phyloP scores from a whole-genome alignment of 2,113 vertebrate species.

The Picathartes gymnocephalus region DNA sequence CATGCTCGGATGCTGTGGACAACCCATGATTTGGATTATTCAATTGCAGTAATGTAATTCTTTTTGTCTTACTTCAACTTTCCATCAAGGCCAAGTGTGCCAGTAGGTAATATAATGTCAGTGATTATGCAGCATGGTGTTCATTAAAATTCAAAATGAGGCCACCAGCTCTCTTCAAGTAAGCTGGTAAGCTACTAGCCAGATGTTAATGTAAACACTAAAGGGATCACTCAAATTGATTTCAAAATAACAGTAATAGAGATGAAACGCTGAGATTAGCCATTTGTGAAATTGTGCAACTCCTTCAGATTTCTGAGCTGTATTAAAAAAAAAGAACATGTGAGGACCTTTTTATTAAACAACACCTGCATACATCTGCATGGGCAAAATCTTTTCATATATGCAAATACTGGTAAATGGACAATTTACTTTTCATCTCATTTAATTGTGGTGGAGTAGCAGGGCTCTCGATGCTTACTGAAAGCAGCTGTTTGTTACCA shows the following conservation, averaged over 20 bases:
- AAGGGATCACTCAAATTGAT: background rate
- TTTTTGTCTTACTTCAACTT: background rate
- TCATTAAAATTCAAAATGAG: constrained; percentile 29
- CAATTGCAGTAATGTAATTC: background rate
- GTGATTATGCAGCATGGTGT: background rate
- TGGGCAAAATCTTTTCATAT: background rate
- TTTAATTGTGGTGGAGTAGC: background rate
- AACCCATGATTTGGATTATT: background rate
- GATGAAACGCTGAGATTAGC: background rate
- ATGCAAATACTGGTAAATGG: background rate
- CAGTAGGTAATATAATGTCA: background rate
- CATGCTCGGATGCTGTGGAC: background rate
- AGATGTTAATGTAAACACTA: background rate
- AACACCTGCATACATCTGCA: background rate
- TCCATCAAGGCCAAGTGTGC: background rate
- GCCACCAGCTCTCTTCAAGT: background rate
- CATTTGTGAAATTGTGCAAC: background rate
- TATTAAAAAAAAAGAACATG: background rate
- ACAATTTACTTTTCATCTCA: background rate
- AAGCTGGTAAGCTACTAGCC: background rate
- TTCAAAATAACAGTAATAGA: background rate
- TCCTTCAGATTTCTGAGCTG: background rate
- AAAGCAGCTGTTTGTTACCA: background rate
- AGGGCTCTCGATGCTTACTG: background rate
- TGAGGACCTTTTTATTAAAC: background rate